Base-by-base conservation (phyloP, 1,140 invertebrate species). In the Conus betulinus region DNA sequence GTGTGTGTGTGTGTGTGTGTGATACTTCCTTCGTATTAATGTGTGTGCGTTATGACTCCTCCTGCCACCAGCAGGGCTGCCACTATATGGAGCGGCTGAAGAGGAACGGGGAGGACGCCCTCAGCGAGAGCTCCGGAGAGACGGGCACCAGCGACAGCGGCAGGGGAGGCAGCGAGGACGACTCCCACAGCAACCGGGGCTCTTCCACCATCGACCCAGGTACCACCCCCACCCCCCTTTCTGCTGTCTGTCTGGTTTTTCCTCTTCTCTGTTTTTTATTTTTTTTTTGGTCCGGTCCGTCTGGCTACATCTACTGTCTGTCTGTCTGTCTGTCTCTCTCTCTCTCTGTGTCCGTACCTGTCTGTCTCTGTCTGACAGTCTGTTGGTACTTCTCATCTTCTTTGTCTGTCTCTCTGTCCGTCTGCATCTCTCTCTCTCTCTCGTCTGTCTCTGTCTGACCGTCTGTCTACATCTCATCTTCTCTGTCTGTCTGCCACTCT, bases 121-220 rank as follows among this genome's bases (percentile, higher is more conserved):
- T 91, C 85, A 94, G 92, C 84, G 92, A 93, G 84, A 88, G 87
- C 27, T 91, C 92, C 23, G 93, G 91, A 55, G 92, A 93, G 74
- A 91, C 91, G 0, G 89, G 84, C 39, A 93, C 93, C 17, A 93
- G 92, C 60, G 93, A 94, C 74, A 93, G 92, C 79, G 93, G 93
- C 63, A 88, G 92, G 81, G 93, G 93, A 8, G 93, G 93, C 13
- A 94, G 93, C 91, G 93, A 92, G 83, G 93, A 94, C 67, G 92
- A 94, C 85, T 87, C 91, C 27, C 89, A 92, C 25, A 92, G 88
- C 85, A 63, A 91, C 85, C 87, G 90, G 84, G 90, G 85, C 4
- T 89, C 88, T 4, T 79, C 87, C 53, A 81, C 5, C 25, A 55
- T 88, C 55, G 60, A 74, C 57, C 83, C 63, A 88, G 81, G 63